These are phyloP conservation scores for Corydoras sp. DNA, from an alignment of 2,113 vertebrate genomes.

Conservation along the genomic window DNA sequence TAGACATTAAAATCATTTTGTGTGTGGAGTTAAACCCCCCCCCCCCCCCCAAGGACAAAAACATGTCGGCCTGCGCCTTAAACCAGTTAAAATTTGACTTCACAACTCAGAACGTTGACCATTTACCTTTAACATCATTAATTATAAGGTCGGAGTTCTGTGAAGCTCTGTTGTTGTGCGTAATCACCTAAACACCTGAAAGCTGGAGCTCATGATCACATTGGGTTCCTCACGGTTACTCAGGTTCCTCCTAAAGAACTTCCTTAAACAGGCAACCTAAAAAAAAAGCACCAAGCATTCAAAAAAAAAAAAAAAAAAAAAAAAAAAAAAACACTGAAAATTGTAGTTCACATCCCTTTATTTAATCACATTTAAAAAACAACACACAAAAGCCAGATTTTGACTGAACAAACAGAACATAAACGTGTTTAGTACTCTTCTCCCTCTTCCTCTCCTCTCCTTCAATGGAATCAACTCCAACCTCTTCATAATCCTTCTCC, in stretches of 20 bases:
- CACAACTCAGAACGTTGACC: no score
- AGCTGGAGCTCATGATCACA: no score
- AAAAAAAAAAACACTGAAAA: neutral
- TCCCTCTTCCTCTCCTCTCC: conserved; percentile 83
- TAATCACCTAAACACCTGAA: no score
- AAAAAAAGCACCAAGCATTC: no score
- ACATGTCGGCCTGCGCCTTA: no score
- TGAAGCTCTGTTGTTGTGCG: no score
- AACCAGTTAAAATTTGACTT: no score
- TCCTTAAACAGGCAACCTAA: neutral
- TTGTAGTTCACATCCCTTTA: conserved; percentile 18
- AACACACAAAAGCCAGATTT: conserved; percentile 7
- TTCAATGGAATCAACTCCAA: conserved; percentile 74
- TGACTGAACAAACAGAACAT: conserved; percentile 10
- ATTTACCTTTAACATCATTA: no score
- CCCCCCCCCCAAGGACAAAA: no score
- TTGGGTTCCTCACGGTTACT: neutral
- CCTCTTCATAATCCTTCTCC: conserved; percentile 59
- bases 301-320: neutral
- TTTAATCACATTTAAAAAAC: conserved; percentile 30
- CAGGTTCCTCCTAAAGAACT: conserved; percentile 7
- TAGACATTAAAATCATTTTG: no score
- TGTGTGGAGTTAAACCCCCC: no score
- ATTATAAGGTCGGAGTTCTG: no score
- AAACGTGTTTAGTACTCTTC: conserved; percentile 62